phyloP scores from a whole-genome alignment of 2,113 vertebrate species.

The Melospiza georgiana region DNA sequence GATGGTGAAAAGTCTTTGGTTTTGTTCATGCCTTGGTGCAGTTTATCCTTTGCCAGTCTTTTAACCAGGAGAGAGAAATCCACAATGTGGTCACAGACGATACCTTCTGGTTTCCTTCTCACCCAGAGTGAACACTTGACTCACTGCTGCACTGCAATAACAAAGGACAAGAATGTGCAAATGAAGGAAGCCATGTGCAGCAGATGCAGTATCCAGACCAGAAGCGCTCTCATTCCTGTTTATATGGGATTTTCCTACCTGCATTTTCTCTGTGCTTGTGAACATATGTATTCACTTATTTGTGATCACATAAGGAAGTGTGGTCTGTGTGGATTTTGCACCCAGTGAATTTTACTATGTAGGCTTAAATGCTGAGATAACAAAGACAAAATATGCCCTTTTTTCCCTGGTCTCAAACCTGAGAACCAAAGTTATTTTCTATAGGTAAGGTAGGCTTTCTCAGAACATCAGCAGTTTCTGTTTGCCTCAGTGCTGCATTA shows the following conservation, averaged over 20 bases:
- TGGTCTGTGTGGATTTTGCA: not conserved
- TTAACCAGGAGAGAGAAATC: not conserved
- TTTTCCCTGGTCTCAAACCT: not conserved
- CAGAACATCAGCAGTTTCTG: not conserved
- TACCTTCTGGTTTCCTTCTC: not conserved
- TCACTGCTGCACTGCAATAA: not conserved
- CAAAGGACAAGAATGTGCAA: not conserved
- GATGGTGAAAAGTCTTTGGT: not conserved
- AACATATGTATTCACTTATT: not conserved
- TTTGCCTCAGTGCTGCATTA: not conserved
- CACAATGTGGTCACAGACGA: not conserved
- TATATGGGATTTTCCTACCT: not conserved
- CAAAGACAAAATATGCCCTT: not conserved
- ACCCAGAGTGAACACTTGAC: not conserved
- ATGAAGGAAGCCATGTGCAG: not conserved
- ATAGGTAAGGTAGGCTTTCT: not conserved
- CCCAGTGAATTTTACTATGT: not conserved
- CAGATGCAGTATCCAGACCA: not conserved
- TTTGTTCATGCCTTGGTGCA: not conserved
- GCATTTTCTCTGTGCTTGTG: not conserved
- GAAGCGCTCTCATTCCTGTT: not conserved
- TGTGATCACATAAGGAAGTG: not conserved
- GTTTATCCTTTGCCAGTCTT: not conserved
- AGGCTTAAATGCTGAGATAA: not conserved
- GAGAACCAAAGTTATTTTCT: not conserved